These are phyloP conservation scores for Limnothrissa miodon DNA, from an alignment of 2,113 vertebrate genomes.

Conservation along the genomic window DNA sequence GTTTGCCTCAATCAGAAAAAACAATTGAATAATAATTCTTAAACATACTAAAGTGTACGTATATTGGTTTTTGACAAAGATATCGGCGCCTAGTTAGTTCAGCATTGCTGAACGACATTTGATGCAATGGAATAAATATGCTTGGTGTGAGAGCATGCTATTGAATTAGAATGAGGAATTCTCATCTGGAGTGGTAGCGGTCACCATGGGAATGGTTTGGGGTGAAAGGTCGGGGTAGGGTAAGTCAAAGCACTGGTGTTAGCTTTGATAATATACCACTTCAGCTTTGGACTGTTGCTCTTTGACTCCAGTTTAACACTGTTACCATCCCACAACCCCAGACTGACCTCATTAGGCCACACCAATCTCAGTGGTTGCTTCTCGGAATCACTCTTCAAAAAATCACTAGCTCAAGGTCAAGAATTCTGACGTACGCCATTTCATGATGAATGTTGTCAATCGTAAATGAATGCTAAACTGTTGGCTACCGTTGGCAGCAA, in stretches of 20 bases:
- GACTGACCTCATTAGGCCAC: neutral
- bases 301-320: conserved; percentile 1
- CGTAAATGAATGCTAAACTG: no score
- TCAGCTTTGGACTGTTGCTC: conserved; percentile 28
- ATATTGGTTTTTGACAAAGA: neutral
- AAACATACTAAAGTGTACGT: neutral
- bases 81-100: neutral
- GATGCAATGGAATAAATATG: neutral
- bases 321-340: neutral
- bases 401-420: no score
- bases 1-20: conserved; percentile 1
- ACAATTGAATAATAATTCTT: neutral
- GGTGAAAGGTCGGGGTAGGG: neutral
- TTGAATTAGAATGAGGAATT: neutral
- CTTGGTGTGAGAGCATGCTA: neutral
- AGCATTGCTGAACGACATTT: neutral
- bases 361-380: no score
- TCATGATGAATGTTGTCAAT: no score
- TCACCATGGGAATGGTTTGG: neutral
- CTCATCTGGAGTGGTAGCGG: neutral
- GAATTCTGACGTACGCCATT: no score
- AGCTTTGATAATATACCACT: conserved; percentile 22
- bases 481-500: no score
- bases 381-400: no score
- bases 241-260: neutral